A percentile compares a stretch with the other conserved stretches of the same genome.
Evolutionary conservation across 2,113 vertebrate genomes (phyloP).

Genomic region (Hymenochirus boettgeri): DNA sequence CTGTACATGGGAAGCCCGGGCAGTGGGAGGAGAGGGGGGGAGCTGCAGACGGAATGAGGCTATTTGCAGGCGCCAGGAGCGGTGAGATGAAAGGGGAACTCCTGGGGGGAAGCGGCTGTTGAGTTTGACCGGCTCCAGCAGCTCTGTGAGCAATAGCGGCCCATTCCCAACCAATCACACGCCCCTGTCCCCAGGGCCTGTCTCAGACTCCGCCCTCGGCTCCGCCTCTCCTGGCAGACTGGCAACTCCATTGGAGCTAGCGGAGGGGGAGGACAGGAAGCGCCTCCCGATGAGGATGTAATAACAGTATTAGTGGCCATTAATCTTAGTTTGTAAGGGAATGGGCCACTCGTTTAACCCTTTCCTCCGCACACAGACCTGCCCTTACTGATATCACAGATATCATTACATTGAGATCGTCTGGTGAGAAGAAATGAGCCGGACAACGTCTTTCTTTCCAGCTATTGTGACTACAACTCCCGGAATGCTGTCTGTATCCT

Average conservation of each 20-base stretch:
- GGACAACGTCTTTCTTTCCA: no score
- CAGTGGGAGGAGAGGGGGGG: slow-evolving; percentile 41
- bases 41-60: slow-evolving; percentile 69
- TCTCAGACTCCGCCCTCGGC: slow-evolving; percentile 43
- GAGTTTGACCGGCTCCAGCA: slow-evolving; percentile 74
- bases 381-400: no score
- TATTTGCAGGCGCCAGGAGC: slow-evolving; percentile 78
- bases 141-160: slow-evolving; percentile 49
- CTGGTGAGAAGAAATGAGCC: no score
- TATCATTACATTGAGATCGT: no score
- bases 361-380: no score
- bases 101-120: slow-evolving; percentile 74
- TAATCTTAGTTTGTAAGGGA: slow-evolving; percentile 6
- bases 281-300: not conserved
- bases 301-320: slow-evolving; percentile 25
- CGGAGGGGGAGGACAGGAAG: slow-evolving; percentile 44
- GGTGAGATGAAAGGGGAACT: slow-evolving; percentile 79
- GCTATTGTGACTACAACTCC: no score
- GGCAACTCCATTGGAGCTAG: not conserved
- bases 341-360: slow-evolving; percentile 16
- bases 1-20: slow-evolving; percentile 45
- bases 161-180: no score
- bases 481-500: no score
- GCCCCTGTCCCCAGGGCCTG: no score
- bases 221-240: slow-evolving; percentile 19